Evolutionary conservation across 2,797 vertebrate species (phyloP).

Genomic region (Astyanax mexicanus): DNA sequence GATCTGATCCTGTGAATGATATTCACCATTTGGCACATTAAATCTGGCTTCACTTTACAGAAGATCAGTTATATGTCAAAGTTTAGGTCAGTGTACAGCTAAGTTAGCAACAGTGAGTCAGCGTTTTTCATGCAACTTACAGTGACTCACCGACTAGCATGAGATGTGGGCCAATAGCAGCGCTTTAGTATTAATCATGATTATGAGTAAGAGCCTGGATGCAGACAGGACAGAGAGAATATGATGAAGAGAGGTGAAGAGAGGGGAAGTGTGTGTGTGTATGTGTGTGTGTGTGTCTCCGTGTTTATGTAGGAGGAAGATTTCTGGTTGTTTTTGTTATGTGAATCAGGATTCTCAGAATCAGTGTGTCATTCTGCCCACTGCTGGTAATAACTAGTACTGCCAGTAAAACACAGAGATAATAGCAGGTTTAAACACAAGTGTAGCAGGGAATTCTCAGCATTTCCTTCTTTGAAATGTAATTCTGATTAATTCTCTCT

Average conservation of each 20-base stretch:
- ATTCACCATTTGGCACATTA: neutral
- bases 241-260: slow-evolving; percentile 31
- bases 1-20: neutral
- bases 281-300: slow-evolving; percentile 20
- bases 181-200: slow-evolving; percentile 8
- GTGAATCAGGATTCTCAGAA: slow-evolving; percentile 1
- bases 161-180: neutral
- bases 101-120: slow-evolving; percentile 33
- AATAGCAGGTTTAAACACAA: no score
- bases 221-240: slow-evolving; percentile 27
- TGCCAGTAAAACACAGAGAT: neutral
- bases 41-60: neutral
- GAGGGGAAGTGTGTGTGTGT: neutral
- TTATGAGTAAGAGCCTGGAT: slow-evolving; percentile 30
- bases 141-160: neutral
- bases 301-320: slow-evolving; percentile 6
- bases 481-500: no score
- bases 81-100: neutral
- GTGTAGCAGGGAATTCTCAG: no score
- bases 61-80: neutral
- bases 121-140: slow-evolving; percentile 16
- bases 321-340: neutral
- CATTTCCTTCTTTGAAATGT: no score
- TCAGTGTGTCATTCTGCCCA: slow-evolving; percentile 40
- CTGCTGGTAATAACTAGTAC: slow-evolving; percentile 36